Evolutionary conservation across 2,797 vertebrate genomes (phyloP).

Genomic region (Scleropages formosus): DNA sequence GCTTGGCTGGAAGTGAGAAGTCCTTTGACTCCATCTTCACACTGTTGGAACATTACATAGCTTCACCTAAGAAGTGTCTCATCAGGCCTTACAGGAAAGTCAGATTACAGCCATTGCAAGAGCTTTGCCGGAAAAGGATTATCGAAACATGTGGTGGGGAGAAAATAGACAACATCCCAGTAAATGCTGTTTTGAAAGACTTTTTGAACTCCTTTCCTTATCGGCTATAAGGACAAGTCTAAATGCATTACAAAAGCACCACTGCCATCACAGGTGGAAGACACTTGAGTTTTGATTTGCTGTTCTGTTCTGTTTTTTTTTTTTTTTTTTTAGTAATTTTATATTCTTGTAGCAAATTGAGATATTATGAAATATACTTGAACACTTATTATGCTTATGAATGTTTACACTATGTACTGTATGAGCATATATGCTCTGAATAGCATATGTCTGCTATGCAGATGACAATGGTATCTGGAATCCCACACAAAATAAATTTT

Average conservation of each 20-base stretch:
- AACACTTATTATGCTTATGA: constrained; percentile 65
- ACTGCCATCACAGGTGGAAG: background rate
- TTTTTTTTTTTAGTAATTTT: constrained; percentile 18
- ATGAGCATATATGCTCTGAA: constrained; percentile 58
- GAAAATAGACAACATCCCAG: constrained; percentile 67
- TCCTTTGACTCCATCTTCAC: constrained; percentile 82
- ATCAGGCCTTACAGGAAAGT: constrained; percentile 75
- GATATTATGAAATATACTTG: constrained; percentile 60
- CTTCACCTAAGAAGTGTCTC: constrained; percentile 78
- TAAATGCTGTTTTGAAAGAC: constrained; percentile 72
- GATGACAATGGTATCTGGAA: constrained; percentile 68
- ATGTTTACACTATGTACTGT: constrained; percentile 72
- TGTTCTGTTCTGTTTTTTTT: constrained; percentile 12
- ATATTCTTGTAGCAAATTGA: constrained; percentile 67
- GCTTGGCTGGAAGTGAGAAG: constrained; percentile 83
- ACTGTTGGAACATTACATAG: constrained; percentile 83
- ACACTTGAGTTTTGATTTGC: background rate
- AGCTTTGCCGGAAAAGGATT: constrained; percentile 82
- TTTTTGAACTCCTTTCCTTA: constrained; percentile 82
- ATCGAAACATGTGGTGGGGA: constrained; percentile 72
- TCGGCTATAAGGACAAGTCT: constrained; percentile 60
- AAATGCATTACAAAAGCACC: constrained; percentile 29
- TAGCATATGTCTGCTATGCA: constrained; percentile 75
- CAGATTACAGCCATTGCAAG: constrained; percentile 78
- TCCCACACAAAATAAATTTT: constrained; percentile 72